A percentile compares a stretch with the other conserved stretches of the same genome.
phyloP scores from a whole-genome alignment of 2,797 vertebrate genomes.

The Tiaroga cobitis region DNA sequence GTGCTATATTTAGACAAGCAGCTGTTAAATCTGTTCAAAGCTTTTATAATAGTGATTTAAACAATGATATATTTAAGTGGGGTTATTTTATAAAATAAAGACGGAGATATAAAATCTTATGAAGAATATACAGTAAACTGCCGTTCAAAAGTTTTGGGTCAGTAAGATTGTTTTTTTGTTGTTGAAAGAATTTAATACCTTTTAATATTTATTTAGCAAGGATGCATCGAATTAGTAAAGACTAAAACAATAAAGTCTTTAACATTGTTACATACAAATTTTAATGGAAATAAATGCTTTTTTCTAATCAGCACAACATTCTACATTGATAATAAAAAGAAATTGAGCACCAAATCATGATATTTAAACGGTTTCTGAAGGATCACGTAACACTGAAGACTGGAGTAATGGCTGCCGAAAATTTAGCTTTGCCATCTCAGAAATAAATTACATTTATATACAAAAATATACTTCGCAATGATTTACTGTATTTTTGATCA shows the following conservation, averaged over 20 bases:
- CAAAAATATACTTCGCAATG: too few species aligned
- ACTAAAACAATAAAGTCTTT: too few species aligned
- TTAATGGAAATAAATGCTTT: not conserved
- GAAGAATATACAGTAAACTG: not conserved
- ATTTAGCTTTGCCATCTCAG: not conserved
- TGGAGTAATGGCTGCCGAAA: not conserved
- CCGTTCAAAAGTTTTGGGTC: not conserved
- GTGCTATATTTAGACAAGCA: slow-evolving; percentile 13
- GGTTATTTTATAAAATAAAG: slow-evolving; percentile 7
- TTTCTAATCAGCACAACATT: not conserved
- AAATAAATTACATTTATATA: too few species aligned
- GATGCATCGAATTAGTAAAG: not conserved
- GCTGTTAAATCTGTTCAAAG: slow-evolving; percentile 19
- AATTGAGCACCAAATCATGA: not conserved
- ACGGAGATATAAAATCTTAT: not conserved
- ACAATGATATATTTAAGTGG: not conserved
- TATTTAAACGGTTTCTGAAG: not conserved
- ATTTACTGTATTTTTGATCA: not conserved
- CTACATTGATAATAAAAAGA: not conserved
- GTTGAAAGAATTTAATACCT: not conserved
- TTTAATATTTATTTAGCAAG: not conserved
- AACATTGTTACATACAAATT: not conserved
- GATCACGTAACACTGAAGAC: not conserved
- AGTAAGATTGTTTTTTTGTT: not conserved
- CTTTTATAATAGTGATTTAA: slow-evolving; percentile 17